Percentiles rank a stretch among this genome's conserved stretches.
These are phyloP conservation scores for Thripadectes ignobilis DNA, from an alignment of 2,797 vertebrate genomes.

Conservation along the genomic window DNA sequence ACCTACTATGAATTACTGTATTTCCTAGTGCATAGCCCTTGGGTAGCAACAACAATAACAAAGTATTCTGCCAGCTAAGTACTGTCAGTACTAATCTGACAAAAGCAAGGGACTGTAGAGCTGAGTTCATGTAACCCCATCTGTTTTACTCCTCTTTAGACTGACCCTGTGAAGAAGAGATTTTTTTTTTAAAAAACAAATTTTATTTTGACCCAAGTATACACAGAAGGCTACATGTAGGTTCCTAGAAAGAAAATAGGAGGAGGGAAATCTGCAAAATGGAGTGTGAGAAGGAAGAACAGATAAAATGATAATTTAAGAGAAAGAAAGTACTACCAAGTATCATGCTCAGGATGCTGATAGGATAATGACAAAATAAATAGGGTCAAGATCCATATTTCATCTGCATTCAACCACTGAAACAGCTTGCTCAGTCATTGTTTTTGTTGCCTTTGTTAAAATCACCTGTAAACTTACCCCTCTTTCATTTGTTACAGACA, in stretches of 20 bases:
- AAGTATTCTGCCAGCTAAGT: neutral
- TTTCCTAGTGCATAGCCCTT: neutral
- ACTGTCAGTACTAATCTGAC: neutral
- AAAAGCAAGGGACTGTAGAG: neutral
- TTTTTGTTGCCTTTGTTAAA: neutral
- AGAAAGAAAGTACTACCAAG: neutral
- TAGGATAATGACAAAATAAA: neutral
- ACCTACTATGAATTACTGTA: neutral
- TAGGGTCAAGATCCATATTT: neutral
- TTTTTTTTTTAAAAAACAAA: neutral
- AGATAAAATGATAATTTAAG: neutral
- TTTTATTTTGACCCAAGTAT: neutral
- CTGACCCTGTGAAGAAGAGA: neutral
- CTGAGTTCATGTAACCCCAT: neutral
- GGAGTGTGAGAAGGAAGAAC: neutral
- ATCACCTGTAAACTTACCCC: neutral
- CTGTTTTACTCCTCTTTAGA: neutral
- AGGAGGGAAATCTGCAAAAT: neutral
- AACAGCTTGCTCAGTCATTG: neutral
- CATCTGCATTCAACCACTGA: neutral
- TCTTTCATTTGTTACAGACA: conserved; percentile 77
- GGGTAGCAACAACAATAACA: neutral
- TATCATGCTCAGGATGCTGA: neutral
- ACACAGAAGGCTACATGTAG: neutral
- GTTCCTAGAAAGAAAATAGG: neutral